Percentiles rank a stretch among this genome's conserved stretches.
Evolutionary conservation across 1,140 invertebrate genomes (phyloP).

Genomic region (Trachymyrmex cornetzi): DNA sequence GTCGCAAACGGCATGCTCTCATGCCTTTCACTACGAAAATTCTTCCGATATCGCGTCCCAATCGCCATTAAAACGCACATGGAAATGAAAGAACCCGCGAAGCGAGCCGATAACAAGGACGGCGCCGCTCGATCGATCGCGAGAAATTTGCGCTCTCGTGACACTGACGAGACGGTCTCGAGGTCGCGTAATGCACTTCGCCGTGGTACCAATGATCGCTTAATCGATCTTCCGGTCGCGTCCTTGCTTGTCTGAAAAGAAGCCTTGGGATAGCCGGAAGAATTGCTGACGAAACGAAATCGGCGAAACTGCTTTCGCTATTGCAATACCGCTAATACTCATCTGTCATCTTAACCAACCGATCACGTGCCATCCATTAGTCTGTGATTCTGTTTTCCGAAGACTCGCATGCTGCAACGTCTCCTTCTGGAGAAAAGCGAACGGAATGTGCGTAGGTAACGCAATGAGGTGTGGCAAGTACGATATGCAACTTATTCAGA

Average conservation of each 20-base stretch:
- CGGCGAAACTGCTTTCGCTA: background rate
- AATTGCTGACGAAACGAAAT: background rate
- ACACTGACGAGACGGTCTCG: slow-evolving; percentile 46
- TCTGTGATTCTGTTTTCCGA: background rate
- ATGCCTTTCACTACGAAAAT: slow-evolving; percentile 48
- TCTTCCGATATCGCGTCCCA: slow-evolving; percentile 35
- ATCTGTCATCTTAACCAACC: background rate
- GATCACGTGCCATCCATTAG: background rate
- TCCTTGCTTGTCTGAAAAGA: slow-evolving; percentile 6
- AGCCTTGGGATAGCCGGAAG: background rate
- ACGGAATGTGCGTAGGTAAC: slow-evolving; percentile 66
- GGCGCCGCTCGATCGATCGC: slow-evolving; percentile 9
- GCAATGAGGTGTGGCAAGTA: slow-evolving; percentile 67
- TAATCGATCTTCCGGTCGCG: slow-evolving; percentile 42
- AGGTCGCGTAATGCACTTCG: slow-evolving; percentile 44
- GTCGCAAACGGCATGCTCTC: background rate
- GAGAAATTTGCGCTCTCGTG: slow-evolving; percentile 49
- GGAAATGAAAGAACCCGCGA: slow-evolving; percentile 23
- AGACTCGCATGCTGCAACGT: background rate
- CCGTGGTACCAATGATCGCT: slow-evolving; percentile 1
- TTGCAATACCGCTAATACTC: background rate
- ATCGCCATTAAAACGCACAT: slow-evolving; percentile 33
- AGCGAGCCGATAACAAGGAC: slow-evolving; percentile 31
- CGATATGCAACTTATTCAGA: slow-evolving; percentile 27
- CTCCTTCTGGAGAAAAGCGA: slow-evolving; percentile 13